Evolutionary conservation across 2,113 vertebrate genomes (phyloP), one percentile per base, ranked within the genome.

Genomic region (Solea solea): DNA sequence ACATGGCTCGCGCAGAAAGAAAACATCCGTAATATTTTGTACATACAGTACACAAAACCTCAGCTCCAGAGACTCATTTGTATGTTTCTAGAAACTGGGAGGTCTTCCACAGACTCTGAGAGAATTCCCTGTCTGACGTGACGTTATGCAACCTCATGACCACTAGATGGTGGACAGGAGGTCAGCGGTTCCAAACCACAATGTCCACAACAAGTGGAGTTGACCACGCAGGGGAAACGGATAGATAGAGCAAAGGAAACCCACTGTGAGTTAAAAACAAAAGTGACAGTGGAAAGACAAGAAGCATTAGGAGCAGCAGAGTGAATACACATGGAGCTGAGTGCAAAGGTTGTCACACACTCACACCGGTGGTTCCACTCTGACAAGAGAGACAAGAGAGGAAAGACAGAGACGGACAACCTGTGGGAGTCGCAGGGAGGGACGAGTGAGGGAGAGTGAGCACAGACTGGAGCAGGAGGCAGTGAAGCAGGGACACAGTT

Each of bases 131-230:
- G 13, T 25, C 14, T 55, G 42, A 61, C n/a, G 27, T 59, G 10
- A 53, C 48, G 39, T 58, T 76, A 61, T 78, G 57, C 80, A 63
- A 60, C 15, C 41, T 5, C 2, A 3, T 63, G 64, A 25, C 85
- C 90, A 87, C 81, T 81, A 90, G 88, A 66, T 76, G 90, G 86
- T 54, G 58, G 64, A 16, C 72, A 80, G 48, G 58, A 65, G 72
- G 58, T 72, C 72, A 78, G 51, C 8, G 15, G 42, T 2, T 8
- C 40, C 46, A 9, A 27, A n/a, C 11, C 14, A 9, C 41, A 48
- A 54, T 28, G 34, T 28, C 21, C 10, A n/a, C 60, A 21, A 59
- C 21, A 67, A 82, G 52, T 8, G 16, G 41, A 44, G 48, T 13
- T 72, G 77, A 69, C 64, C 73, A 74, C 63, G 76, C 6, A 10